Conservation (phyloP, 2,797 vertebrate genomes). For the Rhinatrema bivittatum region DNA sequence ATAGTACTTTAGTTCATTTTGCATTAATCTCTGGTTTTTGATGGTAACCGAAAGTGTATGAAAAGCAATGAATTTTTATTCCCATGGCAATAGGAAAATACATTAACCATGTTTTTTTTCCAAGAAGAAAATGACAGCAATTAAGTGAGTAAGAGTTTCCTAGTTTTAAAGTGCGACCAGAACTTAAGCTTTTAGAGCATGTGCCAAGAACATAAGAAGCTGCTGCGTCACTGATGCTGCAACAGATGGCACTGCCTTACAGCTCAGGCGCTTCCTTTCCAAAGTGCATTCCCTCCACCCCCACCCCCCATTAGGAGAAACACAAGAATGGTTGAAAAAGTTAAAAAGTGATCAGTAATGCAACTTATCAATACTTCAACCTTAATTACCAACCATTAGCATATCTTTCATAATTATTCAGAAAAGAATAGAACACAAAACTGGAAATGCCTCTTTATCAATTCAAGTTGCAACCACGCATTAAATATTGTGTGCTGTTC, state of each 20-base stretch:
- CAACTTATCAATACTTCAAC: too few species aligned
- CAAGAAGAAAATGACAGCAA: constrained; percentile 18
- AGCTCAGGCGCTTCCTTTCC: neutral
- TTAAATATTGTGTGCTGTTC: too few species aligned
- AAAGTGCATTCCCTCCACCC: too few species aligned
- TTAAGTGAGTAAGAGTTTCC: constrained; percentile 12
- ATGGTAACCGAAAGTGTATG: neutral
- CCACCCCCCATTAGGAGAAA: too few species aligned
- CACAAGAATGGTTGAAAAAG: too few species aligned
- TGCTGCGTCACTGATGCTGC: constrained; percentile 14
- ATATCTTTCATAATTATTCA: too few species aligned
- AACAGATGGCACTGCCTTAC: constrained; percentile 2
- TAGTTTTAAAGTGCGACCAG: constrained; percentile 1
- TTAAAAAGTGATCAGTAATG: too few species aligned
- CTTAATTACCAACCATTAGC: too few species aligned
- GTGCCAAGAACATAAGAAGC: constrained; percentile 10
- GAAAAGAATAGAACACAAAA: too few species aligned
- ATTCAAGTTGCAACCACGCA: too few species aligned
- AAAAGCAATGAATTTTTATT: constrained; percentile 1
- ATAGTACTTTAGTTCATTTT: constrained; percentile 10
- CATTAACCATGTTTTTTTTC: neutral
- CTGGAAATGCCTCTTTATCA: too few species aligned
- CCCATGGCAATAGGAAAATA: constrained; percentile 13
- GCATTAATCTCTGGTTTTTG: constrained; percentile 7
- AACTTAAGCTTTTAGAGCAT: constrained; percentile 10